phyloP scores from a whole-genome alignment of 2,113 vertebrate species.

The Spea bombifrons region DNA sequence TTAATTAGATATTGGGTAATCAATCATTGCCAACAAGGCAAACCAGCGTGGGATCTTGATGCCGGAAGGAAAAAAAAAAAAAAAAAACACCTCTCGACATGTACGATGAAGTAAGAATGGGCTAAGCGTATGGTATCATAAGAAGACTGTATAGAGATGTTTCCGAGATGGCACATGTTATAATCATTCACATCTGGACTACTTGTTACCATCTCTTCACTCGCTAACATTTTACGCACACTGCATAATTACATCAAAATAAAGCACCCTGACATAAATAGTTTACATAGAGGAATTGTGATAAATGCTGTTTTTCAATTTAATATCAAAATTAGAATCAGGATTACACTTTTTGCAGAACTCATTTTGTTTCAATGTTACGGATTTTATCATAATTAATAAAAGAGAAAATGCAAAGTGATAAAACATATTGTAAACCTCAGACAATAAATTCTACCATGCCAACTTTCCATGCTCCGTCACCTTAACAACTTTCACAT shows the following conservation, averaged over 20 bases:
- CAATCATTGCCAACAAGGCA: slow-evolving; percentile 99
- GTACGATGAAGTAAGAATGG: slow-evolving; percentile 56
- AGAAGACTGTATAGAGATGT: slow-evolving; percentile 59
- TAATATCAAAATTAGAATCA: too few relatives aligned
- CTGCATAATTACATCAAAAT: slow-evolving; percentile 71
- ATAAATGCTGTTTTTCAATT: too few relatives aligned
- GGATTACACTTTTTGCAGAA: too few relatives aligned
- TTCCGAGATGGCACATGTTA: slow-evolving; percentile 55
- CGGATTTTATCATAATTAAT: too few relatives aligned
- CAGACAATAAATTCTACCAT: too few relatives aligned
- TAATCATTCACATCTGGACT: slow-evolving; percentile 60
- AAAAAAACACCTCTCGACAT: slow-evolving; percentile 71
- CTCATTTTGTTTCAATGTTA: too few relatives aligned
- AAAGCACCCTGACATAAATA: slow-evolving; percentile 56
- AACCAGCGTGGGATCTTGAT: slow-evolving; percentile 76
- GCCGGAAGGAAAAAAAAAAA: slow-evolving; percentile 56
- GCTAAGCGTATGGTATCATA: slow-evolving; percentile 64
- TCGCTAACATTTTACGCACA: slow-evolving; percentile 66
- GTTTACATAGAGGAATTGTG: neutral
- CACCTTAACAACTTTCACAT: too few relatives aligned
- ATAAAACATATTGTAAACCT: too few relatives aligned
- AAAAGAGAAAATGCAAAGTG: too few relatives aligned
- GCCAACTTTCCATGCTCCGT: too few relatives aligned
- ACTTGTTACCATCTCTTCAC: slow-evolving; percentile 59
- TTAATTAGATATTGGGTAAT: slow-evolving; percentile 99